Base-by-base conservation (phyloP, 2,113 vertebrate species). In the Coptodon rendalli region DNA sequence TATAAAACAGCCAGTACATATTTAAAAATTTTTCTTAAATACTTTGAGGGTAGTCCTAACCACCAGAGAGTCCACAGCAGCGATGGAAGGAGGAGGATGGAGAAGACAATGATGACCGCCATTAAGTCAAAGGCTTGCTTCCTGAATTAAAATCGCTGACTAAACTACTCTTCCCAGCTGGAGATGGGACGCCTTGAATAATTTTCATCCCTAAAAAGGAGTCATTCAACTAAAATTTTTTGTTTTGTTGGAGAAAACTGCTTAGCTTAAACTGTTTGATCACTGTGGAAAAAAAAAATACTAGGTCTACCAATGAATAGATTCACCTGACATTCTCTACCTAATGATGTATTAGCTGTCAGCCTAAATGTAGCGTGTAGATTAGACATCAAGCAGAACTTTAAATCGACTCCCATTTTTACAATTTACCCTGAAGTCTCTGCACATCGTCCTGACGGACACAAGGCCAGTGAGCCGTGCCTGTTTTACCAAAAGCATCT, bases 401-500 rank as follows among this genome's bases (percentile, higher is more conserved):
- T 73, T 81, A 81, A 88, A 87, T 86, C 2, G 19, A 78, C 19
- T 89, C 86, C 82, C 76, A 84, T 87, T 88, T 91, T 86, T 83
- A 90, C 68, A 91, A 83, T 89, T 81, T 88, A 80, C 63, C 86
- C 83, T 71, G 38, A 88, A 84, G 88, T 90, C 78, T 90, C 66
- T 36, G 29, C 93, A 83, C 85, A 73, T 80, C 73, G 85, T 87
- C 59, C 85, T 84, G 91, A 89, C 83, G 84, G 85, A 89, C 84
- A 87, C 89, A 87, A 91, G 90, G 90, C 91, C 92, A 48, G 82
- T 71, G 86, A 80, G 81, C 53, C 53, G 83, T 90, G 91, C 83
- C 71, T 31, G 31, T 83, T 89, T 92, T 93, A 90, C 87, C 89
- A 89, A 93, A 92, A 79, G 85, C 82, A 86, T 85, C 82, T 81